Conservation (phyloP, 2,113 vertebrate species). For the Zonotrichia leucophrys region DNA sequence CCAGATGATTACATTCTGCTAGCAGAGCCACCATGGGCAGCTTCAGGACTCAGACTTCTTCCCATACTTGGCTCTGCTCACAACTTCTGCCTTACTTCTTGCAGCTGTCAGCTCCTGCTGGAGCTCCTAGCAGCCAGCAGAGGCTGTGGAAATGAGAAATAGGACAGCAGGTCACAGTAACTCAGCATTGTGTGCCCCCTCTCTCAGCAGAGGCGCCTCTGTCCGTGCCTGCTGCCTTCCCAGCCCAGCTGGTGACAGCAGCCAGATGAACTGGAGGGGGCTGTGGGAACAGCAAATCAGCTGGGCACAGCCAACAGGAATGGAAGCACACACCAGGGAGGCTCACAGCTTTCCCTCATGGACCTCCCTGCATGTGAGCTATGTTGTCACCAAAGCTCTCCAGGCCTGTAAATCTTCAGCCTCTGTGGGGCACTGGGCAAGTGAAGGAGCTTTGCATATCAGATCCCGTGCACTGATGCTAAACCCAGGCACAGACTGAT, state of each 20-base stretch:
- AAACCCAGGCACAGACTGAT: not conserved
- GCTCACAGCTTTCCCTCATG: not conserved
- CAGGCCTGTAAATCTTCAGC: not conserved
- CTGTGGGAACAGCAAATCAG: not conserved
- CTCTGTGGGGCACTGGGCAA: not conserved
- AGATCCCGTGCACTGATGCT: not conserved
- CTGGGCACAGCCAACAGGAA: not conserved
- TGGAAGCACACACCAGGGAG: not conserved
- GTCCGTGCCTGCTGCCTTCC: not conserved
- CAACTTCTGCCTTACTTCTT: not conserved
- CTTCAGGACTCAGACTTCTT: not conserved
- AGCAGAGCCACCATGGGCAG: not conserved
- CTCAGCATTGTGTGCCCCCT: fast-evolving
- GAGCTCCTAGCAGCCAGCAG: not conserved
- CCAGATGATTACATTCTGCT: not conserved
- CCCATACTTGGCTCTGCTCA: not conserved
- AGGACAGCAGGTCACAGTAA: not conserved
- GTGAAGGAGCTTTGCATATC: not conserved
- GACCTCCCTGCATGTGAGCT: fast-evolving
- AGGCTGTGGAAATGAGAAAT: not conserved
- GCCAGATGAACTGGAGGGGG: not conserved
- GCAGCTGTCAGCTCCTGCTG: not conserved
- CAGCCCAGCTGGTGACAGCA: not conserved
- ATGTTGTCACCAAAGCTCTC: not conserved
- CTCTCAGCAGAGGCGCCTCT: not conserved